phyloP scores from a whole-genome alignment of 2,113 vertebrate genomes.

The Microcebus lehilahytsara region DNA sequence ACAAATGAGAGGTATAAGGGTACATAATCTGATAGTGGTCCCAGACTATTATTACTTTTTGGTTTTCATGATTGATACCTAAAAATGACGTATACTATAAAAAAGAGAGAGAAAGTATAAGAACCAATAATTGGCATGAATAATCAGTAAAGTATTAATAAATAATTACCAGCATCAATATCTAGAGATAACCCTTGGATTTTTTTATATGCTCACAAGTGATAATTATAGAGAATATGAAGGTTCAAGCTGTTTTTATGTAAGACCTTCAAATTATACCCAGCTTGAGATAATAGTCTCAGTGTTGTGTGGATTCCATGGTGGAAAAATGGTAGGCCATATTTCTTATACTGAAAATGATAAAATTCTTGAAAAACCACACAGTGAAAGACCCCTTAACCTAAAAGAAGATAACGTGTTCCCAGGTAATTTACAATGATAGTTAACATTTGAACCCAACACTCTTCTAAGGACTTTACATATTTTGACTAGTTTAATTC shows the following conservation, averaged over 20 bases:
- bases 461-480: neutral
- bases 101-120: neutral
- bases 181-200: neutral
- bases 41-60: neutral
- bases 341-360: neutral
- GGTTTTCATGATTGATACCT: neutral
- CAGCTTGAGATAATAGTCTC: neutral
- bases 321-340: neutral
- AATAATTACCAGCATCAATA: neutral
- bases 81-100: neutral
- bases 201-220: conserved; percentile 11
- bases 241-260: neutral
- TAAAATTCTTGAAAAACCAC: neutral
- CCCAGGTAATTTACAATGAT: neutral
- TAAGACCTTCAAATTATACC: neutral
- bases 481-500: neutral
- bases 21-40: neutral
- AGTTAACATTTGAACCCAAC: neutral
- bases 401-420: neutral
- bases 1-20: neutral
- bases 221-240: neutral
- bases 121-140: neutral
- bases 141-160: neutral
- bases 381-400: neutral
- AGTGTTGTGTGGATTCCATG: neutral